phyloP scores from a whole-genome alignment of 1,140 invertebrate genomes.

The Apolygus lucorum region DNA sequence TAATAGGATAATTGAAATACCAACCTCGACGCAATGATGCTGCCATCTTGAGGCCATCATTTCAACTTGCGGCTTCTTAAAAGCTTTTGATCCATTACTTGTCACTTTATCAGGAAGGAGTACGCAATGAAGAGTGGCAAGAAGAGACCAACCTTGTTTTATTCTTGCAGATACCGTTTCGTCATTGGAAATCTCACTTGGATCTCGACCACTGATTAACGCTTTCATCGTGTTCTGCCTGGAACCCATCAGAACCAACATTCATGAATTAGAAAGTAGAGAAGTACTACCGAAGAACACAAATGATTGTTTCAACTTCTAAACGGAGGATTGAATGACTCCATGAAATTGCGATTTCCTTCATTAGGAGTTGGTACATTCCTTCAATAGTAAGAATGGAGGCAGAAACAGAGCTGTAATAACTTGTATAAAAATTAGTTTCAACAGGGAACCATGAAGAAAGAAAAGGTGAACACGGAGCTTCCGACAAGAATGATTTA shows the following conservation, averaged over 20 bases:
- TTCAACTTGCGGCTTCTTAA: constrained; percentile 89
- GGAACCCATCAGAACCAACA: constrained; percentile 12
- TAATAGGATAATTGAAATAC: neutral
- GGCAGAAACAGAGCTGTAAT: too few relatives aligned
- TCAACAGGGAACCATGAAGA: too few relatives aligned
- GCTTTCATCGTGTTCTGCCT: constrained; percentile 33
- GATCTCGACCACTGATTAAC: constrained; percentile 46
- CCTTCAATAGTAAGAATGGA: too few relatives aligned
- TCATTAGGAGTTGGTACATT: too few relatives aligned
- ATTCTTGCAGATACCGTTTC: constrained; percentile 76
- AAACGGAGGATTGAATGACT: too few relatives aligned
- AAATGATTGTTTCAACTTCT: too few relatives aligned
- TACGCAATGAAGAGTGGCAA: constrained; percentile 94
- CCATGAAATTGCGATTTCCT: too few relatives aligned
- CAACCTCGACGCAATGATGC: constrained; percentile 88
- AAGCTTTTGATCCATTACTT: constrained; percentile 61
- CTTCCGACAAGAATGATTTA: too few relatives aligned
- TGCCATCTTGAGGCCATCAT: constrained; percentile 97
- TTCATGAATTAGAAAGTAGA: too few relatives aligned
- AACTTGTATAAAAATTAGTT: too few relatives aligned
- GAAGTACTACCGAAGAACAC: too few relatives aligned
- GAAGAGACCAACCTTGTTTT: constrained; percentile 91
- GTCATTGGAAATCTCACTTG: constrained; percentile 67
- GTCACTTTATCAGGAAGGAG: constrained; percentile 81
- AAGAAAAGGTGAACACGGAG: too few relatives aligned